Evolutionary conservation across 2,888 invertebrate genomes (phyloP), one percentile per base, ranked within the genome.

Genomic region (Ophion slaviceki): DNA sequence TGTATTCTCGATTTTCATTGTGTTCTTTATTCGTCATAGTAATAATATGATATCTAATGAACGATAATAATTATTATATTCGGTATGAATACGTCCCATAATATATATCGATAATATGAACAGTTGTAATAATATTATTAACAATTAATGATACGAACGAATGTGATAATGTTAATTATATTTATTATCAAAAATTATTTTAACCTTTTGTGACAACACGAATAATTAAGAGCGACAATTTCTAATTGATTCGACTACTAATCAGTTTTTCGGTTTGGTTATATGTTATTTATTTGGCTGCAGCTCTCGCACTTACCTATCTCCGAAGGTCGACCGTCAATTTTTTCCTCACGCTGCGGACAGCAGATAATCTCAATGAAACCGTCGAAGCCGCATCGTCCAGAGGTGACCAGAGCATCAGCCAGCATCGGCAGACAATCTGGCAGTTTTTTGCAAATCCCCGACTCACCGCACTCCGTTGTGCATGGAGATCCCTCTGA

Each of bases 291-390:
- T 7, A 36, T 59, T 72, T 11, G 11, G 3, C 20, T 59, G 71
- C 32, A n/a, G 11, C 10, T 6, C 20, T 57, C n/a, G 32, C 36
- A 24, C 66, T 20, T 90, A 91, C 92, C 92, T 82, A 85, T 72
- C 11, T 92, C 92, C 24, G 92, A 90, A 1, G 90, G 87, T 64
- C 92, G 90, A 11, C 88, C 79, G 57, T 89, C 89, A 61, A 89
- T 72, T 84, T 89, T 91, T 70, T 85, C 82, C 2, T 87, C 62
- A 17, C 89, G 70, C n/a, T 89, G 70, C 1, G 95, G 95, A 88
- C 95, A 95, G 88, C 95, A 95, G n/a, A 95, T 94, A 45, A 95
- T 91, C 92, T 95, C 95, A 28, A 88, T 88, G 2, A 84, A 24
- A 2, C 91, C 93, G 2, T 88, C 88, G 75, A 95, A 95, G 0